Base-by-base conservation (phyloP, 1,140 invertebrate genomes). In the Sarcophaga bullata region DNA sequence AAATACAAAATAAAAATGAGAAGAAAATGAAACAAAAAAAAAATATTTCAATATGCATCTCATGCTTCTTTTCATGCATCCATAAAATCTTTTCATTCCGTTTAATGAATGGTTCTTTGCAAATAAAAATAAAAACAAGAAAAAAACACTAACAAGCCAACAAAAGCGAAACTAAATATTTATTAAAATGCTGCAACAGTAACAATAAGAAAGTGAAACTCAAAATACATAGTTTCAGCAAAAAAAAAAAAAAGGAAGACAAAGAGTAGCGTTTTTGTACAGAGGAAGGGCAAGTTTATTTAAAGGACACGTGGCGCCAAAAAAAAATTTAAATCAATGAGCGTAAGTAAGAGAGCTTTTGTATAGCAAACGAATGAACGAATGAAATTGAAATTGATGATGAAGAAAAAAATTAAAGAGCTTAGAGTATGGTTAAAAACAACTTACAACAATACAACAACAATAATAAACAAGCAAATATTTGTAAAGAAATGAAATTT, bases 271-370 rank as follows among this genome's bases (percentile, higher is more conserved):
- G 6, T 1, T 52, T 52, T 13, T 10, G 50, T 15, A 13, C 15
- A 58, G n/a, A 58, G 54, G 54, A 68, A 68, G 6, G 62, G 62
- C n/a, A 68, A 25, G n/a, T 68, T 68, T 68, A 68, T 68, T 68
- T 68, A 68, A 37, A 68, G 62, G 62, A 68, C 62, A 68, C 62
- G 62, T 68, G 62, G 62, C 62, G 62, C 62, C 62, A 68, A 68
- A 13, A 25, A 68, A 68, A 13, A 25, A 19, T n/a, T 68, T 5
- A 10, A 68, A 68, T 68, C 62, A 68, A n/a, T 68, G 62, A 68
- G 19, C 25, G 25, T 37, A 37, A 2, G 25, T 37, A 37, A 37
- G 25, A 37, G 25, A 37, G 25, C 25, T 2, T 37, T 37, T 37
- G 25, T 52, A 25, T 19, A 68, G 62, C 7, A 19, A 25, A 19